Conservation (phyloP, 2,797 vertebrate species). For the Propithecus deckenii region DNA sequence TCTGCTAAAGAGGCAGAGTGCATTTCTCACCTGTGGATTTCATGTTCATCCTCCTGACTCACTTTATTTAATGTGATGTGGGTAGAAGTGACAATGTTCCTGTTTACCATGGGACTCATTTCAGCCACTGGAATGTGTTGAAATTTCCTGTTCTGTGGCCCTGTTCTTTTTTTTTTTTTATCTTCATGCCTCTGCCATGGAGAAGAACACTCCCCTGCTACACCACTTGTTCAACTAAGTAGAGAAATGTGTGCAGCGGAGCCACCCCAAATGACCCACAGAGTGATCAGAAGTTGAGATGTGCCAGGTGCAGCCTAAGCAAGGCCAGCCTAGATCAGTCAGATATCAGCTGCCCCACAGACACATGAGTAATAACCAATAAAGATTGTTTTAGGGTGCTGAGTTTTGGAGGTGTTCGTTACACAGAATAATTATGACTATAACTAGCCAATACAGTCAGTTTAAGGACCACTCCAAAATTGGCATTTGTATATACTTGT, state of each 20-base stretch:
- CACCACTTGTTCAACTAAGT: not conserved
- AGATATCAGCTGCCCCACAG: not conserved
- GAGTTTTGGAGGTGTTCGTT: not conserved
- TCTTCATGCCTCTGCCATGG: not conserved
- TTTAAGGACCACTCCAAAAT: not conserved
- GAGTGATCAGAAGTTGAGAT: not conserved
- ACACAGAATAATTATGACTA: not conserved
- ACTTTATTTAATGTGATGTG: not conserved
- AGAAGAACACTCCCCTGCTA: not conserved
- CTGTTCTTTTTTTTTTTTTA: not conserved
- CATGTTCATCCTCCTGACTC: not conserved
- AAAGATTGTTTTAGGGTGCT: not conserved
- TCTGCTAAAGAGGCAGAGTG: not conserved
- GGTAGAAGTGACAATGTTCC: not conserved
- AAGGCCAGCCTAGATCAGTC: not conserved
- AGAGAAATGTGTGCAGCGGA: not conserved
- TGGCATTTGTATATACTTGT: not conserved
- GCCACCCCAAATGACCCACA: too few species aligned
- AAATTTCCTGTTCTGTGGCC: not conserved
- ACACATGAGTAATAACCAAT: not conserved
- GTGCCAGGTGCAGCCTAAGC: not conserved
- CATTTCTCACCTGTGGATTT: not conserved
- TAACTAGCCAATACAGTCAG: not conserved
- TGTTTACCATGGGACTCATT: not conserved
- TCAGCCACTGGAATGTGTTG: not conserved